phyloP scores from a whole-genome alignment of 2,797 vertebrate species.

The Pelobates cultripes region DNA sequence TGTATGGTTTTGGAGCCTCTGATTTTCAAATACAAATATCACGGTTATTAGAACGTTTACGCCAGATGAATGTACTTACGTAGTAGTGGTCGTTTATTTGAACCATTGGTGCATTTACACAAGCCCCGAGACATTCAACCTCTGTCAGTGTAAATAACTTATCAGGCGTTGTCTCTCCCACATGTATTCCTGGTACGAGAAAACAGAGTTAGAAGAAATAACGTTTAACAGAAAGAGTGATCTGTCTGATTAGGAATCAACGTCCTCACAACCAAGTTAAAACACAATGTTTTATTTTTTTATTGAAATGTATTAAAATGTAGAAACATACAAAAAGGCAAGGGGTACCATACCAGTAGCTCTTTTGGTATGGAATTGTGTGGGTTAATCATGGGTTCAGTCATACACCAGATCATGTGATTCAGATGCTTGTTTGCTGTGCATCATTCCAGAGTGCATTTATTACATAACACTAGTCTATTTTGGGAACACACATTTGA shows the following conservation, averaged over 20 bases:
- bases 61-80: conserved; percentile 76
- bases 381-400: too few species aligned
- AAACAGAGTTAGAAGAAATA: conserved; percentile 32
- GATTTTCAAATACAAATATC: not conserved
- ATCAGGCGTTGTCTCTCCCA: conserved; percentile 92
- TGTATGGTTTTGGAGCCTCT: too few species aligned
- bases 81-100: conserved; percentile 99
- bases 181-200: conserved; percentile 85
- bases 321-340: too few species aligned
- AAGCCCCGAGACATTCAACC: conserved; percentile 97
- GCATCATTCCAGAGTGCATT: not conserved
- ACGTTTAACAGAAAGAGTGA: too few species aligned
- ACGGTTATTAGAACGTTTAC: not conserved
- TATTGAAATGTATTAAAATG: too few species aligned
- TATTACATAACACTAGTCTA: not conserved
- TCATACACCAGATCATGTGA: not conserved
- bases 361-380: too few species aligned
- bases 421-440: not conserved
- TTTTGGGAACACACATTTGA: not conserved
- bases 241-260: too few species aligned
- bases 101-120: conserved; percentile 98
- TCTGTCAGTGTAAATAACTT: conserved; percentile 94
- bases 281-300: too few species aligned
- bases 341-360: too few species aligned
- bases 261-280: too few species aligned